These are phyloP conservation scores for Protomyctophum bolini DNA, from an alignment of 2,113 vertebrate species.

Conservation along the genomic window DNA sequence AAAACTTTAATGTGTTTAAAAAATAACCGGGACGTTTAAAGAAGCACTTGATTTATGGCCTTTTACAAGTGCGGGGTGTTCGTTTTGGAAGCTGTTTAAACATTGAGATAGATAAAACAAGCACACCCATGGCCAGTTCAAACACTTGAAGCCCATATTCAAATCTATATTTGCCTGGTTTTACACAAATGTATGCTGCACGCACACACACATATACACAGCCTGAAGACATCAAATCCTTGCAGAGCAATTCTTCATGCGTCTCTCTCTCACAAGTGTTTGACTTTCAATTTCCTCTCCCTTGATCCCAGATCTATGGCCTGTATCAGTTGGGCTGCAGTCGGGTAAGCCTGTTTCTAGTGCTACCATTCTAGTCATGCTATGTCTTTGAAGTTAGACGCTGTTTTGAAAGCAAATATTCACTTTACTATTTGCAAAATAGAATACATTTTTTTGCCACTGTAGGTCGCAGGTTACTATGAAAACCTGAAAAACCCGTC, in stretches of 20 bases:
- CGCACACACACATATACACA: conserved; percentile 16
- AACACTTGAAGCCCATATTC: conserved; percentile 26
- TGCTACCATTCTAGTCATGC: neutral
- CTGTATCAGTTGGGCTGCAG: conserved; percentile 4
- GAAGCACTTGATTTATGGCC: conserved; percentile 6
- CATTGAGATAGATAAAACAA: conserved; percentile 19
- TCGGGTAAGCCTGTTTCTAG: neutral
- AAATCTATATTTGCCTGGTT: conserved; percentile 43
- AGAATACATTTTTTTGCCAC: neutral
- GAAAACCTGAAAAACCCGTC: too few relatives aligned
- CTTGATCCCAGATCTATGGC: neutral
- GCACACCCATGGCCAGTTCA: conserved; percentile 23
- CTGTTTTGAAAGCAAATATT: too few relatives aligned
- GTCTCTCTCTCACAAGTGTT: neutral
- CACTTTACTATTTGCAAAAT: neutral
- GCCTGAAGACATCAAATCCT: conserved; percentile 19
- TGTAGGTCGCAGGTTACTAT: too few relatives aligned
- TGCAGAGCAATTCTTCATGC: neutral
- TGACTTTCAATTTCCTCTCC: neutral
- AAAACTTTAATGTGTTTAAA: too few relatives aligned
- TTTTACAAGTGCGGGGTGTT: conserved; percentile 18
- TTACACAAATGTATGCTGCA: neutral
- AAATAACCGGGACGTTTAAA: too few relatives aligned
- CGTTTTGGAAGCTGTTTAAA: conserved; percentile 30
- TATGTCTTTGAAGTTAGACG: conserved; percentile 11